Conservation (phyloP, 1,140 invertebrate genomes). For the Diabrotica undecimpunctata region DNA sequence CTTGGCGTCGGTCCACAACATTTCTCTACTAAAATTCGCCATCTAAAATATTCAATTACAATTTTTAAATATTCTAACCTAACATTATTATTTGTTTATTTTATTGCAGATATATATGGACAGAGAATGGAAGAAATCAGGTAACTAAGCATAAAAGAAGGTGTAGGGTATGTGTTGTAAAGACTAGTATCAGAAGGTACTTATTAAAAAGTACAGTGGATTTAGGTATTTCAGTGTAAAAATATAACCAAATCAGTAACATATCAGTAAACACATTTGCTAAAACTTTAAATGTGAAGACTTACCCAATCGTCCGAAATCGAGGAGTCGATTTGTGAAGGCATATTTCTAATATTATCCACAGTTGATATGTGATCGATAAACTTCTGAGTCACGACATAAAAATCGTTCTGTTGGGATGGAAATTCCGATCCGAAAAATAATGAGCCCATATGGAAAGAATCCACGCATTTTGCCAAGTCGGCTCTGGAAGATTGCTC, state of each 20-base stretch:
- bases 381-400: slow-evolving; percentile 71
- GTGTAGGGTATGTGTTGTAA: too few relatives aligned
- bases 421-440: slow-evolving; percentile 74
- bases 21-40: slow-evolving; percentile 54
- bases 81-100: background rate
- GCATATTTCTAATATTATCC: slow-evolving; percentile 51
- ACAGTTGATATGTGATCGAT: slow-evolving; percentile 62
- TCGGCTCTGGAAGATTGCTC: slow-evolving; percentile 67
- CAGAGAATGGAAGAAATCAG: too few relatives aligned
- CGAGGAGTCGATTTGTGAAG: slow-evolving; percentile 34
- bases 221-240: too few relatives aligned
- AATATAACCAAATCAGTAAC: too few relatives aligned
- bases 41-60: slow-evolving; percentile 27
- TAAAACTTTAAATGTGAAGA: background rate
- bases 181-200: too few relatives aligned
- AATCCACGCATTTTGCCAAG: slow-evolving; percentile 69
- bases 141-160: too few relatives aligned
- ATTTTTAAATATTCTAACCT: background rate
- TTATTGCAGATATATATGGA: too few relatives aligned
- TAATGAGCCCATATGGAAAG: slow-evolving; percentile 67
- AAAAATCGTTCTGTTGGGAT: slow-evolving; percentile 59
- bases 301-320: slow-evolving; percentile 36
- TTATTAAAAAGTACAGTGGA: too few relatives aligned
- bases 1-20: slow-evolving; percentile 78
- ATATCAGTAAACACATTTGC: too few relatives aligned